Base-by-base conservation (phyloP, 1,140 invertebrate species). In the Hylaeus anthracinus region DNA sequence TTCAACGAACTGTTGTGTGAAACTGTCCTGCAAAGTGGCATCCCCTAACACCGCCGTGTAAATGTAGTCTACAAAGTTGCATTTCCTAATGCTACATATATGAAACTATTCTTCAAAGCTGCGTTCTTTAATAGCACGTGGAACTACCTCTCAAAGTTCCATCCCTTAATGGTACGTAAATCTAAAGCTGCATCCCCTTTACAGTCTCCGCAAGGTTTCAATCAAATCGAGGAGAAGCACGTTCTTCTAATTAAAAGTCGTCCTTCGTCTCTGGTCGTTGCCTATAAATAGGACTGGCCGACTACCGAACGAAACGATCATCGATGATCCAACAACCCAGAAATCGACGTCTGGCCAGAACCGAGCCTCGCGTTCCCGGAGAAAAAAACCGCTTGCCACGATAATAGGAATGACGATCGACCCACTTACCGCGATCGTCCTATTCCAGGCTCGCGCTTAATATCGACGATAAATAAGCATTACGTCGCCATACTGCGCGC, bases 391-490 rank as follows among this genome's bases (percentile, higher is more conserved):
- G 41, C 51, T 10, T 39, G 66, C 63, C 67, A 77, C 71, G 86
- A 84, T 87, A 87, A 87, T 87, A 87, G 86, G 72, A 86, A 86
- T 87, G 86, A 87, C 85, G 82, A 48, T 37, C 75, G 85, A 84
- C 86, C 86, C 72, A 87, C 71, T 87, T 87, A 53, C 67, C 41
- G 39, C 71, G 58, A 79, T 77, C 64, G 75, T 70, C 73, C 63
- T 69, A 58, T 69, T 76, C 82, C 60, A 73, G 61, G 69, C 84
- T 80, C 61, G 58, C 53, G 71, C 60, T 84, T 84, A 87, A 84
- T 87, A 87, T 84, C 86, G 73, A 39, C 79, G 79, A 86, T 87
- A 86, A 87, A 87, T 87, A 87, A 87, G 78, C 67, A 69, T 87
- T 82, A 77, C 82, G 76, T 83, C 77, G 71, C 55, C 84, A 55